phyloP scores from a whole-genome alignment of 2,888 invertebrate species.

The Hedychridium roseum region DNA sequence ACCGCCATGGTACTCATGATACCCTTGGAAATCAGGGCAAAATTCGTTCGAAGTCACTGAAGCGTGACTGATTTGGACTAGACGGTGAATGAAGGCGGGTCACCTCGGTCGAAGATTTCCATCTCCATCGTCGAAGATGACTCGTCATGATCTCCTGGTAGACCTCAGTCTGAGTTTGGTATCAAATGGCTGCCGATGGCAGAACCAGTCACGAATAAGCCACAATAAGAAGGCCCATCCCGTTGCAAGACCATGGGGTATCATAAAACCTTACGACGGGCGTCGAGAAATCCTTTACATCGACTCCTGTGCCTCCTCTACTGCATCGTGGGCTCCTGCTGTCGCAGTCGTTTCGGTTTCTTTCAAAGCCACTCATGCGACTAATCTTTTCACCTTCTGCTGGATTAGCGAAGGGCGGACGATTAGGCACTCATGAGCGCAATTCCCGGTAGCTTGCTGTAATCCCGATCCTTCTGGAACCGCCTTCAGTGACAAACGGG shows the following conservation, averaged over 20 bases:
- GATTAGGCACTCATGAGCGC: constrained; percentile 55
- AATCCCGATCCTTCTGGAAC: constrained; percentile 40
- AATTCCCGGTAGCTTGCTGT: constrained; percentile 30
- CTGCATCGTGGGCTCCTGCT: constrained; percentile 49
- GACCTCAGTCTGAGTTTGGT: constrained; percentile 49
- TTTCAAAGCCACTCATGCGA: constrained; percentile 59
- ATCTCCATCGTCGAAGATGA: constrained; percentile 4
- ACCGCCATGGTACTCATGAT: constrained; percentile 40
- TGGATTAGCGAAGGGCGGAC: constrained; percentile 56
- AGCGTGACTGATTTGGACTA: constrained; percentile 41
- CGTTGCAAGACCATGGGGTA: neutral
- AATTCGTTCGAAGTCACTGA: constrained; percentile 48
- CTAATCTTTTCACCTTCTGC: constrained; percentile 56
- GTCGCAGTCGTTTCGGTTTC: constrained; percentile 50
- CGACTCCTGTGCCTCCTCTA: constrained; percentile 20
- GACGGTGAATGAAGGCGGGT: neutral
- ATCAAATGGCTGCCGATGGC: constrained; percentile 48
- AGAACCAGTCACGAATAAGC: constrained; percentile 11
- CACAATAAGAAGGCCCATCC: neutral
- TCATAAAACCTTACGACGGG: neutral
- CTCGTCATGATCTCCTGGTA: constrained; percentile 46
- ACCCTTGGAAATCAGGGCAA: constrained; percentile 49
- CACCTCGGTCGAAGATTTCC: constrained; percentile 10
- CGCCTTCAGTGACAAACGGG: constrained; percentile 26
- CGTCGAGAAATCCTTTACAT: neutral